Evolutionary conservation across 2,113 vertebrate genomes (phyloP).

Genomic region (Athene noctua): DNA sequence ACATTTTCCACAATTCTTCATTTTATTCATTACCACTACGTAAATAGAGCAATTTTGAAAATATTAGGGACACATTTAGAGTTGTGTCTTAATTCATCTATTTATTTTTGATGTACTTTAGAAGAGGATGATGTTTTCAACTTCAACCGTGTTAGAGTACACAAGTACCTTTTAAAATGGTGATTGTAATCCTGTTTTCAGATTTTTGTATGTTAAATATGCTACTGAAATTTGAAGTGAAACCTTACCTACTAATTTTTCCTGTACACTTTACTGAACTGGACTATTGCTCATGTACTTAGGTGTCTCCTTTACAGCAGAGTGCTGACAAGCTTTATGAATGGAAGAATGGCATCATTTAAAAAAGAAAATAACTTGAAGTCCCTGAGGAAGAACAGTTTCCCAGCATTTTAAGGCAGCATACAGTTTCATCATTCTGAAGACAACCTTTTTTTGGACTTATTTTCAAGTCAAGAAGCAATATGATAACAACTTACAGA

Average conservation of each 20-base stretch:
- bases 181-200: neutral
- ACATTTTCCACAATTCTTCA: neutral
- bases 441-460: neutral
- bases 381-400: neutral
- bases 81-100: neutral
- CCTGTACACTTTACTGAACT: neutral
- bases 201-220: neutral
- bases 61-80: neutral
- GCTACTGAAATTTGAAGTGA: neutral
- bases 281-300: neutral
- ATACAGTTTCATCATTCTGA: neutral
- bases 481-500: conserved; percentile 26
- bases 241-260: neutral
- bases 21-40: neutral
- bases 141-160: neutral
- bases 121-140: neutral
- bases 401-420: neutral
- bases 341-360: neutral
- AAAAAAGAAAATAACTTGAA: neutral
- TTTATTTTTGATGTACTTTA: neutral
- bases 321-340: conserved; percentile 11
- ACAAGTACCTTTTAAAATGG: neutral
- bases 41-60: conserved; percentile 3
- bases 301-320: neutral
- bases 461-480: conserved; percentile 3